Evolutionary conservation across 1,140 invertebrate genomes (phyloP).

Genomic region (Ruditapes philippinarum): DNA sequence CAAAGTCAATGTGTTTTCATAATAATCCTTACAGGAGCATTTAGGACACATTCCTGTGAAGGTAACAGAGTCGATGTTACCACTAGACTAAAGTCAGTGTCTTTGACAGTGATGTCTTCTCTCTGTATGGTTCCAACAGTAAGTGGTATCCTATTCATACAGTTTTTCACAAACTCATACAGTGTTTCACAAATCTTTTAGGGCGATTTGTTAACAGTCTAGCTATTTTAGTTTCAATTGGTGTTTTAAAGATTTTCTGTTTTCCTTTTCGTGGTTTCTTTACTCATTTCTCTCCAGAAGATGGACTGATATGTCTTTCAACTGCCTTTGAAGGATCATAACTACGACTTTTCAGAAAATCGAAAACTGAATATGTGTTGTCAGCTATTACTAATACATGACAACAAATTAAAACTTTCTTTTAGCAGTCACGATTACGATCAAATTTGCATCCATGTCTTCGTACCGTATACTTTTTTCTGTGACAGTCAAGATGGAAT

Average conservation of each 20-base stretch:
- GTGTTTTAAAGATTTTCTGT: background rate
- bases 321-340: conserved; percentile 16
- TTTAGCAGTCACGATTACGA: background rate
- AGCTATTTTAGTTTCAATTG: no score
- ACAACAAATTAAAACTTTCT: background rate
- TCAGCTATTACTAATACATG: background rate
- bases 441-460: background rate
- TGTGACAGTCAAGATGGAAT: background rate
- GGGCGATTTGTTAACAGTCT: no score
- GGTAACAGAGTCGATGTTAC: no score
- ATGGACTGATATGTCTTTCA: background rate
- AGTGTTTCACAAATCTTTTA: no score
- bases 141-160: no score
- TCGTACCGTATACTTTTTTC: background rate
- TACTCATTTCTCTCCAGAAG: conserved; percentile 30
- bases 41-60: no score
- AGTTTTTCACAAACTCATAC: no score
- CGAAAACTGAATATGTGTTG: background rate
- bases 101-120: no score
- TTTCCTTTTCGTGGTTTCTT: conserved; percentile 50
- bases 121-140: no score
- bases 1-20: no score
- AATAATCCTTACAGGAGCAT: no score
- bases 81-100: no score
- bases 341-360: conserved; percentile 9